These are phyloP conservation scores for Ostrea edulis DNA, from an alignment of 1,140 invertebrate species.

Conservation along the genomic window DNA sequence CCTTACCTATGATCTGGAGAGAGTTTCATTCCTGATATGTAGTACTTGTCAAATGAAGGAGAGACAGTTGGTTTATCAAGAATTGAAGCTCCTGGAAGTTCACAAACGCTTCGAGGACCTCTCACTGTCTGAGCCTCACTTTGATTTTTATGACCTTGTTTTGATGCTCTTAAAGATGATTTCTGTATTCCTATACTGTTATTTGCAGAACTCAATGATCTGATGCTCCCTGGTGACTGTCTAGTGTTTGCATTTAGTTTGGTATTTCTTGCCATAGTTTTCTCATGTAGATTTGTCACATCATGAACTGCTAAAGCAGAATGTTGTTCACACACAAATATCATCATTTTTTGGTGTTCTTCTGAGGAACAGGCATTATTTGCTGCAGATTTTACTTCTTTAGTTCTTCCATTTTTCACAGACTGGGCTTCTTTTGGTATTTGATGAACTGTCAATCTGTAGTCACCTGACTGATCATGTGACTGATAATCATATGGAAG, in stretches of 20 bases:
- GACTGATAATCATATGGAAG: slow-evolving; percentile 41
- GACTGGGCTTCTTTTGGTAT: not conserved
- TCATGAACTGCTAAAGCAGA: slow-evolving; percentile 47
- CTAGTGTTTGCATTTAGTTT: not conserved
- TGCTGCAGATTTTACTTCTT: not conserved
- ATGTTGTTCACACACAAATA: slow-evolving; percentile 55
- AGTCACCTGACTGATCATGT: not conserved
- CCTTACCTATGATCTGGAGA: slow-evolving; percentile 51
- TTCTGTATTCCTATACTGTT: not conserved
- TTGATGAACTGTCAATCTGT: not conserved
- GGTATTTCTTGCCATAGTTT: not conserved
- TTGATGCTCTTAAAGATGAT: not conserved
- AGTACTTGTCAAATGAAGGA: slow-evolving; percentile 42
- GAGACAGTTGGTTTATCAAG: slow-evolving; percentile 13
- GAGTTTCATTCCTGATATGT: slow-evolving; percentile 55
- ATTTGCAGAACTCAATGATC: not conserved
- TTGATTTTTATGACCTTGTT: not conserved
- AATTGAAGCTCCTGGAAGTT: slow-evolving; percentile 14
- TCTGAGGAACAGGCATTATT: not conserved
- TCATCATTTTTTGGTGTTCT: slow-evolving; percentile 48
- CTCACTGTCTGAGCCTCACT: not conserved
- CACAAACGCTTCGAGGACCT: not conserved
- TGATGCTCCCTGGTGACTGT: not conserved
- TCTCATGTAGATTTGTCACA: slow-evolving; percentile 33
- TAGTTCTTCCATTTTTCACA: not conserved